These are phyloP conservation scores for Lepidochrysops patricia DNA, from an alignment of 2,888 invertebrate species.

Conservation along the genomic window DNA sequence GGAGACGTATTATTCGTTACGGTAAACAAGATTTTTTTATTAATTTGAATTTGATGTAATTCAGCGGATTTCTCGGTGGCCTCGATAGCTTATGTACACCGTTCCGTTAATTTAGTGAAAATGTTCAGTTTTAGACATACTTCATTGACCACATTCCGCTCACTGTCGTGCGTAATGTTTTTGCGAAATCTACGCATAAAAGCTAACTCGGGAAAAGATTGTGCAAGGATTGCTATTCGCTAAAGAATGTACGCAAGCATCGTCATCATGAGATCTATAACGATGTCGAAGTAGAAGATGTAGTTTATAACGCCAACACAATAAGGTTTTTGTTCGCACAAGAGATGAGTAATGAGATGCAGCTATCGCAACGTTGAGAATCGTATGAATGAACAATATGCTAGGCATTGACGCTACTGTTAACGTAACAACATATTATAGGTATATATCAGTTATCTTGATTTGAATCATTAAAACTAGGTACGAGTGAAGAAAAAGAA, in stretches of 20 bases:
- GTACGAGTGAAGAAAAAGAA: not conserved
- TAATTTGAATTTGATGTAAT: slow-evolving; percentile 37
- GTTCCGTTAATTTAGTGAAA: slow-evolving; percentile 41
- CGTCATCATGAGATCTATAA: not conserved
- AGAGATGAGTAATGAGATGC: not conserved
- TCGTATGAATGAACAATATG: slow-evolving; percentile 2
- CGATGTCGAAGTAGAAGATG: not conserved
- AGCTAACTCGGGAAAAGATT: not conserved
- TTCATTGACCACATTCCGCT: slow-evolving; percentile 7
- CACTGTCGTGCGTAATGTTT: not conserved
- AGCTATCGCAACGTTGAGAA: not conserved
- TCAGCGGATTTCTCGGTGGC: slow-evolving; percentile 56
- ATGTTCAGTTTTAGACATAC: slow-evolving; percentile 10
- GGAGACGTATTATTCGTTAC: slow-evolving; percentile 54
- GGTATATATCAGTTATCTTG: not conserved
- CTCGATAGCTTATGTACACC: slow-evolving; percentile 47
- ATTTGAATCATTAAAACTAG: not conserved
- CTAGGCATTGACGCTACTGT: not conserved
- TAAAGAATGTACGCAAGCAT: not conserved
- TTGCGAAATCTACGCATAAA: not conserved
- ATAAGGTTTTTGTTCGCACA: not conserved
- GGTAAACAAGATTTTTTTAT: slow-evolving; percentile 52
- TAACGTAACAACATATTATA: not conserved
- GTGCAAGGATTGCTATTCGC: not conserved
- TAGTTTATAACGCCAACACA: not conserved